Conservation (phyloP, 2,797 vertebrate genomes). For the Hemitrygon akajei region DNA sequence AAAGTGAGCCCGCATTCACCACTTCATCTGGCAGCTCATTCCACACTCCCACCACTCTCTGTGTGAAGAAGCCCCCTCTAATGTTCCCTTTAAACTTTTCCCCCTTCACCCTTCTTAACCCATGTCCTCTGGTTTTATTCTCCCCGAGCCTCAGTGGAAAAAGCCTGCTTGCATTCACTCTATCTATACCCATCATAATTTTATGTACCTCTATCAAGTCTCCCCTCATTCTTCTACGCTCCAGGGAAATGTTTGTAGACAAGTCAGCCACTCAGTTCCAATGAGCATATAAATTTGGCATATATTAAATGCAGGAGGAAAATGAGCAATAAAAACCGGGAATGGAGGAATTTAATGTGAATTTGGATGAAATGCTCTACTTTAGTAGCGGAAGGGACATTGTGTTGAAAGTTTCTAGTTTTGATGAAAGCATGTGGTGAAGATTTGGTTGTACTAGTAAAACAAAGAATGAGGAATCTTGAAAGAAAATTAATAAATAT, state of each 20-base stretch:
- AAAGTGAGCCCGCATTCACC: too few relatives aligned
- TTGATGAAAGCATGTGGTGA: background rate
- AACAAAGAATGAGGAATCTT: background rate
- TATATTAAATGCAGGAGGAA: background rate
- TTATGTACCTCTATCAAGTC: too few relatives aligned
- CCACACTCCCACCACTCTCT: too few relatives aligned
- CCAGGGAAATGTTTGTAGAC: background rate
- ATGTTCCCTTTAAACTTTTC: too few relatives aligned
- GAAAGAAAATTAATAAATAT: background rate
- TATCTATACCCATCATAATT: too few relatives aligned
- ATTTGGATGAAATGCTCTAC: background rate
- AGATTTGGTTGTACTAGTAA: background rate
- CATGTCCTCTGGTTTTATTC: too few relatives aligned
- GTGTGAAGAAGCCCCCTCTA: too few relatives aligned
- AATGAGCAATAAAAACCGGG: background rate
- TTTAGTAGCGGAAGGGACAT: background rate
- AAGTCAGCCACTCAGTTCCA: background rate
- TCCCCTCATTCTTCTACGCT: too few relatives aligned
- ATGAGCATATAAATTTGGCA: background rate
- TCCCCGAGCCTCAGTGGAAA: too few relatives aligned
- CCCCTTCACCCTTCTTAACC: too few relatives aligned
- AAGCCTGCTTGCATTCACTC: too few relatives aligned
- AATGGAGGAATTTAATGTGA: background rate
- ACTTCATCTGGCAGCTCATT: too few relatives aligned
- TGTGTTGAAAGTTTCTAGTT: background rate